A percentile compares a stretch with the other conserved stretches of the same genome.
These are phyloP conservation scores for Aphelocoma coerulescens DNA, from an alignment of 2,113 vertebrate genomes.

Conservation along the genomic window DNA sequence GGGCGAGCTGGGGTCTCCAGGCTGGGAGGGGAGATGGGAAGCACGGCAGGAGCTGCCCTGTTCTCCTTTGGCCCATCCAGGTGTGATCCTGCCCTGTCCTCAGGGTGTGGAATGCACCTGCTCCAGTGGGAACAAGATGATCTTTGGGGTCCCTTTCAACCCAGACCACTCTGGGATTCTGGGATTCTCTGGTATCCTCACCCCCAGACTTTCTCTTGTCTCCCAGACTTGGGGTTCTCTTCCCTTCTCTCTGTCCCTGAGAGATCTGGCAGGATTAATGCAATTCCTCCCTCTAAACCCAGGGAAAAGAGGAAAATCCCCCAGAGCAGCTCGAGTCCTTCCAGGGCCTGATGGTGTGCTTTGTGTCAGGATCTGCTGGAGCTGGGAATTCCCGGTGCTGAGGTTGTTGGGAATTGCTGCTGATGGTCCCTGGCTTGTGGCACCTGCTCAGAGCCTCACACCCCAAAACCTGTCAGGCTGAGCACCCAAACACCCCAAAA, in stretches of 20 bases:
- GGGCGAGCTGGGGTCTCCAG: not conserved
- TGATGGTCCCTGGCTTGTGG: not conserved
- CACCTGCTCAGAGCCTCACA: not conserved
- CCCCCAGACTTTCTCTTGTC: too few species aligned
- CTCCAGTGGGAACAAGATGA: too few species aligned
- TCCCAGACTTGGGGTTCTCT: not conserved
- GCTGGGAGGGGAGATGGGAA: not conserved
- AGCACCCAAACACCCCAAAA: not conserved
- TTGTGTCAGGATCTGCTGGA: not conserved
- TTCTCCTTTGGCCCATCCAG: not conserved
- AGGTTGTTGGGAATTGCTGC: not conserved
- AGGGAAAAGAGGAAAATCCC: not conserved
- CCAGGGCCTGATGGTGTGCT: not conserved
- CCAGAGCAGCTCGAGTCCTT: not conserved
- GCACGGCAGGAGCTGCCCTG: not conserved
- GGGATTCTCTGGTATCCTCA: not conserved
- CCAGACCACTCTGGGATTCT: not conserved
- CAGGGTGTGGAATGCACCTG: rapidly evolving
- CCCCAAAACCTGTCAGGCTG: rapidly evolving
- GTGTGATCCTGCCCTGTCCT: not conserved
- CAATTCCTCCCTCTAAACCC: not conserved
- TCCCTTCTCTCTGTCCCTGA: not conserved
- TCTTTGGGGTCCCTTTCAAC: not conserved
- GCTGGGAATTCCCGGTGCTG: not conserved
- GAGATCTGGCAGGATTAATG: not conserved